Evolutionary conservation across 92 coral and sea anemone genomes (phyloP).

Genomic region (Phymanthus crucifer): DNA sequence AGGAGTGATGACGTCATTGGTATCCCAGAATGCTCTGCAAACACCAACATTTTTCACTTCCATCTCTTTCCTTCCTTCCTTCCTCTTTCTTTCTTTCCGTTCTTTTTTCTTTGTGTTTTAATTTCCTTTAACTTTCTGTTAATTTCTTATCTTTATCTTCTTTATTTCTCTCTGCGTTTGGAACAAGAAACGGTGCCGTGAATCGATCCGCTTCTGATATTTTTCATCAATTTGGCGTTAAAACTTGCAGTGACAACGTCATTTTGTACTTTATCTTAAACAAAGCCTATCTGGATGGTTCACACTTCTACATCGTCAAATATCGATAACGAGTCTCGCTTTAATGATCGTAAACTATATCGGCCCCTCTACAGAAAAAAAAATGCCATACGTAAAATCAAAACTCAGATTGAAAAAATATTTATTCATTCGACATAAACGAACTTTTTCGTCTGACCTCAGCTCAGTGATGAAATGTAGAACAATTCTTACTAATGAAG

Average conservation of each 20-base stretch:
- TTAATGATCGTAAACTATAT: background rate
- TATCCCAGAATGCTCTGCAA: constrained; percentile 29
- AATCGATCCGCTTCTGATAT: too few relatives aligned
- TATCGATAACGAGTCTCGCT: background rate
- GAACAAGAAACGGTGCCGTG: too few relatives aligned
- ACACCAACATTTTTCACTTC: too few relatives aligned
- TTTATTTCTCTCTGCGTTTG: background rate
- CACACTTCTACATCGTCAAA: background rate
- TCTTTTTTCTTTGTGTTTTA: background rate
- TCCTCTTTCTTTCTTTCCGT: background rate
- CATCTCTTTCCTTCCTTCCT: too few relatives aligned
- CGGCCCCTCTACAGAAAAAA: background rate
- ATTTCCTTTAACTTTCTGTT: too few relatives aligned
- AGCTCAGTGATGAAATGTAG: too few relatives aligned
- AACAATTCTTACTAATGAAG: too few relatives aligned
- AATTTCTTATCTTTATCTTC: background rate
- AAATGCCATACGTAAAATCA: background rate
- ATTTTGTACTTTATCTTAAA: background rate
- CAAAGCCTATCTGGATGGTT: background rate
- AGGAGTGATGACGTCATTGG: constrained; percentile 27
- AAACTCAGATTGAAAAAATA: background rate
- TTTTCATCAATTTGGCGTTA: background rate
- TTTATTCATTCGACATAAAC: background rate
- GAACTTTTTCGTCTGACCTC: background rate
- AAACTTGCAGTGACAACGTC: background rate